Evolutionary conservation across 2,113 vertebrate genomes (phyloP).

Genomic region (Hypocryptadius cinnamomeus): DNA sequence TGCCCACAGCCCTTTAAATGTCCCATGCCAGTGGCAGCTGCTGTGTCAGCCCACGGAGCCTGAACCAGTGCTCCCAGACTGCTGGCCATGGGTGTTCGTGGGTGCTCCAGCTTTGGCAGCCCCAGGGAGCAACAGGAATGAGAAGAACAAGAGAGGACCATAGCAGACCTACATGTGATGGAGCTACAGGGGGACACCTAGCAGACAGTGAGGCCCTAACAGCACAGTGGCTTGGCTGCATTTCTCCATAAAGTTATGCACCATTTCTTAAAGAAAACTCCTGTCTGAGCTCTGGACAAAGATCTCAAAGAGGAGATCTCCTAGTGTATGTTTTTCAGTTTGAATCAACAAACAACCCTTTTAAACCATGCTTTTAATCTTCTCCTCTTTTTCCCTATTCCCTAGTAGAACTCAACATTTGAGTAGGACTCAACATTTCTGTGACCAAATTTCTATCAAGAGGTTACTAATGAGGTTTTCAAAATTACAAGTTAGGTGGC

Average conservation of each 20-base stretch:
- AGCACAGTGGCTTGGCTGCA: background rate
- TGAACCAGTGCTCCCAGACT: background rate
- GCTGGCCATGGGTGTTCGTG: background rate
- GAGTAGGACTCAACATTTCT: background rate
- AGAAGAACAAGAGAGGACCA: background rate
- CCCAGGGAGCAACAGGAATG: rapidly evolving
- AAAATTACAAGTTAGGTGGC: background rate
- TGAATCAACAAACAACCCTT: background rate
- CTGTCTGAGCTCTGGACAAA: background rate
- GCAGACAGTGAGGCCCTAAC: background rate
- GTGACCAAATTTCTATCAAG: background rate
- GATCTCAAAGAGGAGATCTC: background rate
- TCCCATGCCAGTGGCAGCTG: background rate
- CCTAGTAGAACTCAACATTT: background rate
- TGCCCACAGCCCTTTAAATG: background rate
- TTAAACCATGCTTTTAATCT: background rate
- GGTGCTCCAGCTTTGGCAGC: background rate
- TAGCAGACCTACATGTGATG: background rate
- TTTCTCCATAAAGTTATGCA: background rate
- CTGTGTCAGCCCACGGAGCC: background rate
- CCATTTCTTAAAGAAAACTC: background rate
- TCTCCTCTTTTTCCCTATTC: background rate
- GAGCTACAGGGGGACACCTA: background rate
- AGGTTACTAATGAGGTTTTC: background rate
- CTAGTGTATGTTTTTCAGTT: background rate